A percentile compares a stretch with the other conserved stretches of the same genome.
Evolutionary conservation across 2,888 invertebrate genomes (phyloP).

Genomic region (Cheiracanthium punctorium): DNA sequence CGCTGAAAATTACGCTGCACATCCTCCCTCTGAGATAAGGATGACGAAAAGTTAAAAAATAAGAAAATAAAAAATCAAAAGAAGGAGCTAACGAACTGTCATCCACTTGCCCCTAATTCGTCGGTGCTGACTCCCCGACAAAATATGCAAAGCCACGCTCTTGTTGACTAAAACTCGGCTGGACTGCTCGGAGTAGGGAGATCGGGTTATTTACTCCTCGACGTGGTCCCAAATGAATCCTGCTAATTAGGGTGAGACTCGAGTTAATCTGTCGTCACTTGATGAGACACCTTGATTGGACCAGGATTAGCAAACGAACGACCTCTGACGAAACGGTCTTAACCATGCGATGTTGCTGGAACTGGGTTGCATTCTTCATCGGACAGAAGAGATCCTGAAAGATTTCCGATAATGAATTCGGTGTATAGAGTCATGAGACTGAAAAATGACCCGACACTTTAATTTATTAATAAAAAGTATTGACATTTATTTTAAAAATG

Average conservation of each 20-base stretch:
- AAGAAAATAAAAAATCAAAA: no score
- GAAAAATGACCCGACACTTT: no score
- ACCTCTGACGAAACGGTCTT: constrained; percentile 3
- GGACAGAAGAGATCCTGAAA: background rate
- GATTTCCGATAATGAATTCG: no score
- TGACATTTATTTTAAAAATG: no score
- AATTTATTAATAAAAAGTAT: no score
- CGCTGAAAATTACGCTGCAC: background rate
- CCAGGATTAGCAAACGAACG: constrained; percentile 2
- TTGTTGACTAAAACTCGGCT: no score
- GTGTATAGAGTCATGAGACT: no score
- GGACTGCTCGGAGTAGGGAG: no score
- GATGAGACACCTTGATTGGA: background rate
- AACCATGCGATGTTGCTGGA: background rate
- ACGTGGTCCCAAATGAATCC: background rate
- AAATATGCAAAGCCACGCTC: background rate
- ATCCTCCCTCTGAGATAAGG: background rate
- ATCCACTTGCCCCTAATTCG: background rate
- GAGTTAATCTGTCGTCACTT: background rate
- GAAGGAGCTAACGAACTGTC: background rate
- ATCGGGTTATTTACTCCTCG: background rate
- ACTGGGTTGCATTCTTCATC: background rate
- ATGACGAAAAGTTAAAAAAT: background rate
- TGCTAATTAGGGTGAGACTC: constrained; percentile 9
- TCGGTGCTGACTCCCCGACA: background rate